phyloP scores from a whole-genome alignment of 2,797 vertebrate species.

The Enteromius mattozi region DNA sequence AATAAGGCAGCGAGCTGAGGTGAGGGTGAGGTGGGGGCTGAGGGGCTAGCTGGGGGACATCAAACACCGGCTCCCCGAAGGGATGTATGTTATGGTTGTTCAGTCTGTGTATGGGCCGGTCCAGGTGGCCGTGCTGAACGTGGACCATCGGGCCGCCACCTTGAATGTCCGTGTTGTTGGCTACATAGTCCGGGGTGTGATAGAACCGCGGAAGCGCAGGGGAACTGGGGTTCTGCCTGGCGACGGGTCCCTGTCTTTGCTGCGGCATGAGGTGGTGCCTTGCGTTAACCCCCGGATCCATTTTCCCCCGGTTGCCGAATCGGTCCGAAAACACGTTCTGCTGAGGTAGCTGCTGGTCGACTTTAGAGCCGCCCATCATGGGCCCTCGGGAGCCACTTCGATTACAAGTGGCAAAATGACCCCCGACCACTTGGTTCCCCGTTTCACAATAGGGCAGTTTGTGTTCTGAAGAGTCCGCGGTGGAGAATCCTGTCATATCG shows the following conservation, averaged over 20 bases:
- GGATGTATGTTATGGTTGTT: slow-evolving; percentile 95
- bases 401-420: slow-evolving; percentile 75
- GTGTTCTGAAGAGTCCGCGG: slow-evolving; percentile 83
- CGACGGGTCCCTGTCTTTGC: slow-evolving; percentile 84
- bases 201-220: slow-evolving; percentile 77
- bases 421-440: slow-evolving; percentile 76
- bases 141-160: slow-evolving; percentile 80
- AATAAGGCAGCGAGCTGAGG: slow-evolving; percentile 92
- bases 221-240: slow-evolving; percentile 89
- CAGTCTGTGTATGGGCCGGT: slow-evolving; percentile 86
- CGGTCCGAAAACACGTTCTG: slow-evolving; percentile 82
- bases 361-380: slow-evolving; percentile 79
- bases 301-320: slow-evolving; percentile 81
- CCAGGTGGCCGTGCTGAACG: slow-evolving; percentile 87
- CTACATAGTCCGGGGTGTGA: slow-evolving; percentile 75
- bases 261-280: slow-evolving; percentile 80
- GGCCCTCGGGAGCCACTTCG: slow-evolving; percentile 76
- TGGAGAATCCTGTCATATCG: slow-evolving; percentile 81
- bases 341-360: slow-evolving; percentile 69
- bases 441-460: slow-evolving; percentile 83
- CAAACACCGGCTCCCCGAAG: slow-evolving; percentile 91
- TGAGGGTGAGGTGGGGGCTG: slow-evolving; percentile 86
- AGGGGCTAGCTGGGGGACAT: slow-evolving; percentile 86
- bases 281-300: slow-evolving; percentile 76
- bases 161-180: slow-evolving; percentile 77